Evolutionary conservation across 2,113 vertebrate species (phyloP), one percentile per base, ranked within the genome.

Genomic region (Tyrannus savana): DNA sequence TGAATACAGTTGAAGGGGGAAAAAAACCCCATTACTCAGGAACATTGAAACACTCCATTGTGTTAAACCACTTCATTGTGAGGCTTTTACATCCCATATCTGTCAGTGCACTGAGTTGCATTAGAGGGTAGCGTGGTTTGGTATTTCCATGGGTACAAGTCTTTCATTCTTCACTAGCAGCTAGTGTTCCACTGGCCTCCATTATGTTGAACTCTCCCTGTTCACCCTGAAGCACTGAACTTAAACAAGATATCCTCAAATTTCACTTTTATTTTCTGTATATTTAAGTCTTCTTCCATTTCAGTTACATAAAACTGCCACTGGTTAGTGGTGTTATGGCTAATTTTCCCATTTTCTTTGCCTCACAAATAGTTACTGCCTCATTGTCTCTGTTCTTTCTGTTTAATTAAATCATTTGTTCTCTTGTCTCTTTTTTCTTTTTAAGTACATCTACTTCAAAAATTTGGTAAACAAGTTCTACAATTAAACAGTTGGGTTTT

Each of bases 401-500:
- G 27, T 62, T 92, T 68, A 96, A 94, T 91, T 84, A 63, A 96
- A 88, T 91, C 6, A 92, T 84, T 56, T 37, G 12, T 83, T 69
- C 25, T 17, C 75, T 75, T 75, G 42, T 49, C 17, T 84, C 14
- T 58, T 71, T 77, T 77, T 63, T 87, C 53, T 90, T 86, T 94
- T 87, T 71, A 80, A 84, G 55, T 91, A 73, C 64, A 89, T 42
- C 52, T 93, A 39, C 42, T 74, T 92, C 60, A 90, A 56, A 90
- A 77, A 90, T 71, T 76, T 95, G 71, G 23, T 87, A 96, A 63
- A 95, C 72, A 94, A 74, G 17, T 84, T 96, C 95, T 89, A 79
- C 27, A 94, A 47, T 53, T 95, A 77, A 93, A 82, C 17, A 37
- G 21, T 46, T 74, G 33, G 8, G 10, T 1, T 28, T 92, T 94